Conservation (phyloP, 2,113 vertebrate genomes). For the Colius striatus region DNA sequence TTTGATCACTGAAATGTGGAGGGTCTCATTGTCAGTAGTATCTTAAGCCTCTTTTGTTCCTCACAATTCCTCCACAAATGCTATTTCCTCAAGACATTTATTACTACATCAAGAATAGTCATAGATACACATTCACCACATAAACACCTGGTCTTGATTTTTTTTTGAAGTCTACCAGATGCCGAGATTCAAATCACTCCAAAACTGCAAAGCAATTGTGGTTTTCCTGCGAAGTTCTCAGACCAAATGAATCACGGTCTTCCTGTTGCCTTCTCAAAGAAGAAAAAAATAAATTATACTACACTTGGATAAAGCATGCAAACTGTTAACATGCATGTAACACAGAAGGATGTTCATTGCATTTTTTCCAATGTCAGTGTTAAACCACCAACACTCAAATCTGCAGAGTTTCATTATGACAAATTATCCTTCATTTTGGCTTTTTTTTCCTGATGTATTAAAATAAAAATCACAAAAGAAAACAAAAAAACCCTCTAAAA, state of each 20-base stretch:
- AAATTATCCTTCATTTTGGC: neutral
- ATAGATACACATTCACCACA: neutral
- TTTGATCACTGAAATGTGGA: neutral
- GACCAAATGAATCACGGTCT: neutral
- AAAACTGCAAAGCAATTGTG: neutral
- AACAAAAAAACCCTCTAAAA: neutral
- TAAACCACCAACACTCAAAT: neutral
- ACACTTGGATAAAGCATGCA: neutral
- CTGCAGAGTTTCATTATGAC: neutral
- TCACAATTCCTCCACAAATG: neutral
- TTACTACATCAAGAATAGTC: constrained; percentile 7
- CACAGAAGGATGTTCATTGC: neutral
- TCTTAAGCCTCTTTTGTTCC: neutral
- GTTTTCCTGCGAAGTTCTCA: neutral
- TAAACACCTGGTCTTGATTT: neutral
- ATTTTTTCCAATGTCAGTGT: neutral
- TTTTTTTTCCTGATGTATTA: neutral
- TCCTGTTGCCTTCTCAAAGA: neutral
- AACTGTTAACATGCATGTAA: neutral
- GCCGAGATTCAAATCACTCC: neutral
- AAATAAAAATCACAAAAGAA: neutral
- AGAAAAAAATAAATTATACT: neutral
- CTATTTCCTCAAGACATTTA: neutral
- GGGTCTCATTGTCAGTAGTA: neutral
- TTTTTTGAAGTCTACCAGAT: constrained; percentile 17